Conservation (phyloP, 2,113 vertebrate species). For the Neogale vison region DNA sequence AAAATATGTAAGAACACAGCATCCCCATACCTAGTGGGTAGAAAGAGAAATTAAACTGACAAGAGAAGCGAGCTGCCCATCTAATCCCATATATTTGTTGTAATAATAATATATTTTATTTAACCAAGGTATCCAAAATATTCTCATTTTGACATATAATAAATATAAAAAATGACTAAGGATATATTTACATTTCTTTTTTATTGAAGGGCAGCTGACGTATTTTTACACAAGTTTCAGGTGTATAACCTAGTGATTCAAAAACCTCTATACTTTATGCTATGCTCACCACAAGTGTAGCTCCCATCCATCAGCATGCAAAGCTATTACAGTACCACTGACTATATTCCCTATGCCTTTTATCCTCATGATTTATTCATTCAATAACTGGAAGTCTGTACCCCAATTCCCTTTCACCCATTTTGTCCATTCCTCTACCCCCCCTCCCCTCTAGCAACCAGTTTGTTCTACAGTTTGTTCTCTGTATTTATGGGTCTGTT, state of each 20-base stretch:
- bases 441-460: neutral
- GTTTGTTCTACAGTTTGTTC: neutral
- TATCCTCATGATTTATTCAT: neutral
- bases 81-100: neutral
- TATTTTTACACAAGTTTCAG: neutral
- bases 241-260: neutral
- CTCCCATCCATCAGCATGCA: neutral
- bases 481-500: neutral
- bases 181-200: neutral
- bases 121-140: neutral
- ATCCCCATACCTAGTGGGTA: neutral
- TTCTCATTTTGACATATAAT: neutral
- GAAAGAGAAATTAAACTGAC: constrained; percentile 7
- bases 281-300: neutral
- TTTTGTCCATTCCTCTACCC: neutral
- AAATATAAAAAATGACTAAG: neutral
- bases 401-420: neutral
- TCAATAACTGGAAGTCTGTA: neutral
- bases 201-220: neutral
- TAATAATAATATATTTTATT: neutral
- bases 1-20: constrained; percentile 24
- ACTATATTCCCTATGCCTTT: neutral
- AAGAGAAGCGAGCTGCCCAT: neutral
- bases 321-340: neutral
- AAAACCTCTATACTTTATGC: neutral